Evolutionary conservation across 2,888 invertebrate species (phyloP).

Genomic region (Muschampia plurimacula): DNA sequence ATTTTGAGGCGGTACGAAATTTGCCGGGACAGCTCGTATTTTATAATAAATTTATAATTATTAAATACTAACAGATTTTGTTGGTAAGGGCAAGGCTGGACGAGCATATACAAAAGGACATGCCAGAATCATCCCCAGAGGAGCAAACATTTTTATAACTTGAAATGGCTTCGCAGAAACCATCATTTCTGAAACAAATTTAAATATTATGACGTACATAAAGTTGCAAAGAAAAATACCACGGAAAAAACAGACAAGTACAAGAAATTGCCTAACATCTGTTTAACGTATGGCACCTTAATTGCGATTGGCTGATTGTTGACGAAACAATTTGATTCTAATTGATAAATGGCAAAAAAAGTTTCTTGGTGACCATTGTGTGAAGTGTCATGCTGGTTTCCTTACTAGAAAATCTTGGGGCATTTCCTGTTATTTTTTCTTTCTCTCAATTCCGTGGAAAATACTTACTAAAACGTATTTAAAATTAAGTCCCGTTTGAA

Average conservation of each 20-base stretch:
- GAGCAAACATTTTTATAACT: constrained; percentile 69
- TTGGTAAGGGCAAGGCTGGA: constrained; percentile 69
- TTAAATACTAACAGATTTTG: constrained; percentile 62
- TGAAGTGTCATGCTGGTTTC: too few species aligned
- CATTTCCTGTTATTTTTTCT: too few species aligned
- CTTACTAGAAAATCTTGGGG: too few species aligned
- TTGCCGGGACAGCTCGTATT: too few species aligned
- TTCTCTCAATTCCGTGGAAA: too few species aligned
- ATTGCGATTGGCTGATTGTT: too few species aligned
- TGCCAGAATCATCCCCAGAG: constrained; percentile 63
- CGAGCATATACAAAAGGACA: constrained; percentile 70
- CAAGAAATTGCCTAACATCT: too few species aligned
- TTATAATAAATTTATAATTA: background rate
- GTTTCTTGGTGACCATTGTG: too few species aligned
- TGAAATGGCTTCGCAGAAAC: constrained; percentile 59
- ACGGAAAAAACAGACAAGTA: background rate
- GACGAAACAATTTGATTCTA: too few species aligned
- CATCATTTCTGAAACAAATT: constrained; percentile 55
- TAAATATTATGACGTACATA: background rate
- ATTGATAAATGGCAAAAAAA: too few species aligned
- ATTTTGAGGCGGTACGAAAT: too few species aligned
- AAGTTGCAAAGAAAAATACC: background rate
- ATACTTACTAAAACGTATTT: background rate
- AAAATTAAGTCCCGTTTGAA: background rate
- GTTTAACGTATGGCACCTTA: too few species aligned